These are phyloP conservation scores for Nilaparvata lugens DNA, from an alignment of 1,140 invertebrate genomes.

Conservation along the genomic window DNA sequence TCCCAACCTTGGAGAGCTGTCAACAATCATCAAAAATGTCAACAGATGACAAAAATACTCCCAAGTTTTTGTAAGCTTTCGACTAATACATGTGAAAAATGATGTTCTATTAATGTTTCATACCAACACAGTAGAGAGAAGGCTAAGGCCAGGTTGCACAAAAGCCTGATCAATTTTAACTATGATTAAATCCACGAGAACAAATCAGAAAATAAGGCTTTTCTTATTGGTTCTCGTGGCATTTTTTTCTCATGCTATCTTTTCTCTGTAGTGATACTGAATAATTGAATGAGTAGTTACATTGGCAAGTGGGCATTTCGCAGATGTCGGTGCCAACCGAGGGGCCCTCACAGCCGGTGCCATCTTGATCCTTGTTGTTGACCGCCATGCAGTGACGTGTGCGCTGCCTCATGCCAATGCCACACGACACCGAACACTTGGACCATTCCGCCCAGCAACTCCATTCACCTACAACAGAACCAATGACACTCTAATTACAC, in stretches of 20 bases:
- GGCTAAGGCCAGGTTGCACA: too few species aligned
- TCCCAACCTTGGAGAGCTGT: slow-evolving; percentile 47
- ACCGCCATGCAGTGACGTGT: slow-evolving; percentile 46
- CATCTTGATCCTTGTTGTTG: slow-evolving; percentile 38
- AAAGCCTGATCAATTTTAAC: too few species aligned
- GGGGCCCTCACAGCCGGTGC: slow-evolving; percentile 44
- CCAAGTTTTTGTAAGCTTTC: neutral
- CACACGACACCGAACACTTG: slow-evolving; percentile 63
- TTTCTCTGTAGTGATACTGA: too few species aligned
- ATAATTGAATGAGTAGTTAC: slow-evolving; percentile 37
- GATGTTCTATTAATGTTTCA: neutral
- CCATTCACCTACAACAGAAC: slow-evolving; percentile 48
- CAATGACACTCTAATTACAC: too few species aligned
- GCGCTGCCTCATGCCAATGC: slow-evolving; percentile 49
- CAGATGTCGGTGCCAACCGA: slow-evolving; percentile 39
- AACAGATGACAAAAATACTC: too few species aligned
- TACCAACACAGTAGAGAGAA: too few species aligned
- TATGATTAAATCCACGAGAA: too few species aligned
- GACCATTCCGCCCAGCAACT: slow-evolving; percentile 79
- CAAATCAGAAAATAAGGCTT: too few species aligned
- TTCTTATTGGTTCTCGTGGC: too few species aligned
- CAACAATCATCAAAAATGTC: too few species aligned
- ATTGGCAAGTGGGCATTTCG: slow-evolving; percentile 49
- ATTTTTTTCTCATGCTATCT: too few species aligned
- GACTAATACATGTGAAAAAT: neutral